phyloP scores from a whole-genome alignment of 2,797 vertebrate species.

The Hydrophis major region DNA sequence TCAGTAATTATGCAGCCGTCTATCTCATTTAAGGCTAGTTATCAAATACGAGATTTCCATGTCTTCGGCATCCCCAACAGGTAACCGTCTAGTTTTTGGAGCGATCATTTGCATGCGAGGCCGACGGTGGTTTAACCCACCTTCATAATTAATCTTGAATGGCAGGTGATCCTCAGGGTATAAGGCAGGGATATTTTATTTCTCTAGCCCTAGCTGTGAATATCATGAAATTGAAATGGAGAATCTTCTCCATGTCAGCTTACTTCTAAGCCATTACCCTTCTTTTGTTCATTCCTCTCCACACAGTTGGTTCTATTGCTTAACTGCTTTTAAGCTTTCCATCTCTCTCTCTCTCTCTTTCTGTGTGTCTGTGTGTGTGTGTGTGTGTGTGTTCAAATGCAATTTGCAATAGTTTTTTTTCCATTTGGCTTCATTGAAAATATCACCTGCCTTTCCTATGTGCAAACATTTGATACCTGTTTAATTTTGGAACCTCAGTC shows the following conservation, averaged over 20 bases:
- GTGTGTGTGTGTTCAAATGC: neutral
- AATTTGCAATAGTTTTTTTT: neutral
- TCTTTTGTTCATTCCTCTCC: neutral
- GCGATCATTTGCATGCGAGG: neutral
- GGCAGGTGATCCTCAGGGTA: neutral
- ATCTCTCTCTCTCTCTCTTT: too few relatives aligned
- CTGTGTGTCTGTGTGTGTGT: too few relatives aligned
- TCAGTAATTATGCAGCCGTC: neutral
- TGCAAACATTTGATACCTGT: neutral
- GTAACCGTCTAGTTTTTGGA: neutral
- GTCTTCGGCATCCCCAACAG: neutral
- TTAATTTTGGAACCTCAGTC: neutral
- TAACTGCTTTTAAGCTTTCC: neutral
- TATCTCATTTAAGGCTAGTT: neutral
- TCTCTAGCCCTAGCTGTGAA: neutral
- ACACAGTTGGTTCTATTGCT: neutral
- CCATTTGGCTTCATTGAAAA: neutral
- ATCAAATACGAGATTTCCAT: neutral
- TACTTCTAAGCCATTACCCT: neutral
- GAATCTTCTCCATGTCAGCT: neutral
- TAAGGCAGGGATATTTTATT: neutral
- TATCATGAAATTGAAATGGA: neutral
- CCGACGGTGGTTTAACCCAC: neutral
- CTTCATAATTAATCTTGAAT: neutral
- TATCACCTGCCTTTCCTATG: neutral